Conservation (phyloP, 1,140 invertebrate genomes). For the Caenorhabditis remanei region DNA sequence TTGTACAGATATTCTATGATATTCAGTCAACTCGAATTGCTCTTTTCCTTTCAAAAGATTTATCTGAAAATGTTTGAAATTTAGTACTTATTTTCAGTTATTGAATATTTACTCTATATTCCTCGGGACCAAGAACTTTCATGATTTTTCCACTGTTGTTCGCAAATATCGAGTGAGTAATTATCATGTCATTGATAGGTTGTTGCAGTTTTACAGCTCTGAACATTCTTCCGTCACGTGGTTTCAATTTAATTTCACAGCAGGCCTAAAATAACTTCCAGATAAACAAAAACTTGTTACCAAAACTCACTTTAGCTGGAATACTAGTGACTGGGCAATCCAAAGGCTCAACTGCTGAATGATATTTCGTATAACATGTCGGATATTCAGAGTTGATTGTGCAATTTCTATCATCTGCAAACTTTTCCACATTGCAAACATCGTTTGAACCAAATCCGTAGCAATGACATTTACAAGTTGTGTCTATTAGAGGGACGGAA, state of each 20-base stretch:
- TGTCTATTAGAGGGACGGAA: conserved; percentile 22
- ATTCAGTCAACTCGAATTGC: conserved; percentile 23
- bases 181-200: conserved; percentile 39
- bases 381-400: conserved; percentile 5
- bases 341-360: conserved; percentile 23
- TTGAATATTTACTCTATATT: background rate
- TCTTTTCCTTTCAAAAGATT: conserved; percentile 40
- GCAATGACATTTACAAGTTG: conserved; percentile 40
- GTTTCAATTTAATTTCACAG: conserved; percentile 17
- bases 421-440: conserved; percentile 42
- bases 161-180: conserved; percentile 30
- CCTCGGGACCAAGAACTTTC: conserved; percentile 31
- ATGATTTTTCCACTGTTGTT: conserved; percentile 34
- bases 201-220: conserved; percentile 35
- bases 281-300: too few species aligned
- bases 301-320: background rate
- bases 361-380: conserved; percentile 32
- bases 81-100: background rate
- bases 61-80: conserved; percentile 7
- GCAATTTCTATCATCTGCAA: conserved; percentile 34
- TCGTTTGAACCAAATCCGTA: conserved; percentile 30
- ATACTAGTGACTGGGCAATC: conserved; percentile 39
- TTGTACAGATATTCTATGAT: conserved; percentile 48
- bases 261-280: background rate
- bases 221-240: conserved; percentile 31